Base-by-base conservation (phyloP, 2,888 invertebrate species). In the Drosophila prolongata region DNA sequence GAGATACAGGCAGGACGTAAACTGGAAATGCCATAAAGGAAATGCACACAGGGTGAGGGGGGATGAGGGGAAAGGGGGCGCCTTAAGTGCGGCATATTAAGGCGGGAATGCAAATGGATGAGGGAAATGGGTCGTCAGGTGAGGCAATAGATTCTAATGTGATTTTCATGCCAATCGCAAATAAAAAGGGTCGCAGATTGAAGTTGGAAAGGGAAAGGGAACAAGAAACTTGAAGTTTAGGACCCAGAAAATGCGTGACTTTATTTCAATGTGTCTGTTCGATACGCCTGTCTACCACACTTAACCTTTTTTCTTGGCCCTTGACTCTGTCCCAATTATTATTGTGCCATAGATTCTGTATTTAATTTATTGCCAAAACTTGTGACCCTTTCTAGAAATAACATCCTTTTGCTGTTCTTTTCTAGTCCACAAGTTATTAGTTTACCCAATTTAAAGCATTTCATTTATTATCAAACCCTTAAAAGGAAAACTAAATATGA, bases 1-100 rank as follows among this genome's bases (percentile, higher is more conserved):
- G 30, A 43, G 30, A 55, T 55, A 34, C 34, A 55, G 43, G 42
- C 37, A 69, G 67, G 53, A 35, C 53, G 55, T 66, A 52, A 77
- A 74, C 70, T 74, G 77, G 67, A 80, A 82, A 74, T 76, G 80
- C 61, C 75, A 72, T 72, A 74, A 82, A 75, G 78, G 76, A 82
- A 80, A 76, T 78, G 80, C 73, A 82, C 66, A 66, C 54, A 55
- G 49, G 54, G 24, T 24, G 60, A 40, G 14, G 27, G 27, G 42
- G 13, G 14, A 10, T 16, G 4, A 64, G 60, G 49, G 40, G 64
- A 50, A 58, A 49, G 19, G 52, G 14, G 19, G 3, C 27, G 16
- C 16, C 30, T 43, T 44, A 46, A 52, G 62, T 52, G 50, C 37
- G 35, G 44, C 62, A 61, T 53, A 47, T 47, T 57, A 53, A 37